phyloP scores from a whole-genome alignment of 2,888 invertebrate genomes.

The Drosophila borborema region DNA sequence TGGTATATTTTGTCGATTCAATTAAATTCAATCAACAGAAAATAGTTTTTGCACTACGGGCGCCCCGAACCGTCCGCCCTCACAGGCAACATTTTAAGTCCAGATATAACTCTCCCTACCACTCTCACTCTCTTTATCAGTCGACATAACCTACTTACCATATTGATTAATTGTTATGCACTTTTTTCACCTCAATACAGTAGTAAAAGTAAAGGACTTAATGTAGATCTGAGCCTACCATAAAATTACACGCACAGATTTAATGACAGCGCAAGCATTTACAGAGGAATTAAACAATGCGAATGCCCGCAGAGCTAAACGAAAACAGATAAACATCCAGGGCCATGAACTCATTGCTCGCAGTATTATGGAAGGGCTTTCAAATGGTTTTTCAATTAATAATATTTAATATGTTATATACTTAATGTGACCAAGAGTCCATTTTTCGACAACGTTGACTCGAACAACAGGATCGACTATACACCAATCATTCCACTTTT shows the following conservation, averaged over 20 bases:
- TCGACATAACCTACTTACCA: no score
- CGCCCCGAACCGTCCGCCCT: not conserved
- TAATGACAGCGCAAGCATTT: constrained; percentile 33
- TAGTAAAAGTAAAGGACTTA: not conserved
- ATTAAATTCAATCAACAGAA: constrained; percentile 12
- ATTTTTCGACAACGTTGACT: no score
- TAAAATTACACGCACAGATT: constrained; percentile 51
- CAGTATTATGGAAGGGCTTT: not conserved
- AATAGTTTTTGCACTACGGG: not conserved
- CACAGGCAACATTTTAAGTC: not conserved
- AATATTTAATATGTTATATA: not conserved
- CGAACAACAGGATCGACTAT: no score
- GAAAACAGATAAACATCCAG: not conserved
- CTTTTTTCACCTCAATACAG: not conserved
- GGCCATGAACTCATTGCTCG: not conserved
- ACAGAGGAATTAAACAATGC: constrained; percentile 58
- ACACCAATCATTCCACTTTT: no score
- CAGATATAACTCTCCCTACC: not conserved
- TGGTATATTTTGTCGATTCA: constrained; percentile 10
- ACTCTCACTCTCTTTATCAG: not conserved
- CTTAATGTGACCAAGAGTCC: no score
- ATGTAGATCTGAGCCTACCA: not conserved
- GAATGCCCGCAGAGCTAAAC: constrained; percentile 14
- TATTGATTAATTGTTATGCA: not conserved
- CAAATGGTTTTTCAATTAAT: not conserved